Percentiles rank a stretch among this genome's conserved stretches.
Conservation (phyloP, 2,888 invertebrate species). For the Epirrita christyi region DNA sequence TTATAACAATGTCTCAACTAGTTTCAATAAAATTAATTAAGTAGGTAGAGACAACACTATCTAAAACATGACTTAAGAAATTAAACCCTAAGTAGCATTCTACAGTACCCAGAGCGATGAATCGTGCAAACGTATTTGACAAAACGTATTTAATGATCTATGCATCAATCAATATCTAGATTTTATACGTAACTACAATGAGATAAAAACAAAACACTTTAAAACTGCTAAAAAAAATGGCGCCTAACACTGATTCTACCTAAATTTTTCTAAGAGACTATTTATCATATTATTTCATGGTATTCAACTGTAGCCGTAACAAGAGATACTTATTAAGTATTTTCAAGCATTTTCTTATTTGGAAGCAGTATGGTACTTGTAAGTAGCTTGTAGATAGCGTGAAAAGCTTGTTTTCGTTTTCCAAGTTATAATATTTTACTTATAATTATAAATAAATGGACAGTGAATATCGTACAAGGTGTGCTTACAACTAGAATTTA, state of each 20-base stretch:
- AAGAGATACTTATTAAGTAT: not conserved
- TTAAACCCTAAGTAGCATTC: not conserved
- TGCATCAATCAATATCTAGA: not conserved
- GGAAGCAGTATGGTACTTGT: constrained; percentile 1
- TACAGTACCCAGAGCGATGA: not conserved
- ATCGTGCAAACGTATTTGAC: no score
- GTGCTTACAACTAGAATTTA: constrained; percentile 62
- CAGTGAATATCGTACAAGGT: constrained; percentile 73
- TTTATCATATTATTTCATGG: not conserved
- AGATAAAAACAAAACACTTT: constrained; percentile 25
- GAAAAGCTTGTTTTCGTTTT: not conserved
- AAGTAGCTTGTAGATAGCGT: not conserved
- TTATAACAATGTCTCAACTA: not conserved
- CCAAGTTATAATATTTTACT: not conserved
- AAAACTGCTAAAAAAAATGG: constrained; percentile 24
- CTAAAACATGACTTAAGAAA: not conserved
- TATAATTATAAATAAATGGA: constrained; percentile 56
- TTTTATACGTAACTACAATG: constrained; percentile 29
- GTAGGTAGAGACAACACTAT: not conserved
- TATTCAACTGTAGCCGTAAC: constrained; percentile 8
- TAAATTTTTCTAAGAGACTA: not conserved
- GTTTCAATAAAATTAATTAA: not conserved
- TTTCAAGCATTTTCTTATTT: constrained; percentile 2
- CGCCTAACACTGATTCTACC: constrained; percentile 1
- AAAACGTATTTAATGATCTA: not conserved